phyloP scores from a whole-genome alignment of 2,113 vertebrate genomes.

The Zosterops pallidus region DNA sequence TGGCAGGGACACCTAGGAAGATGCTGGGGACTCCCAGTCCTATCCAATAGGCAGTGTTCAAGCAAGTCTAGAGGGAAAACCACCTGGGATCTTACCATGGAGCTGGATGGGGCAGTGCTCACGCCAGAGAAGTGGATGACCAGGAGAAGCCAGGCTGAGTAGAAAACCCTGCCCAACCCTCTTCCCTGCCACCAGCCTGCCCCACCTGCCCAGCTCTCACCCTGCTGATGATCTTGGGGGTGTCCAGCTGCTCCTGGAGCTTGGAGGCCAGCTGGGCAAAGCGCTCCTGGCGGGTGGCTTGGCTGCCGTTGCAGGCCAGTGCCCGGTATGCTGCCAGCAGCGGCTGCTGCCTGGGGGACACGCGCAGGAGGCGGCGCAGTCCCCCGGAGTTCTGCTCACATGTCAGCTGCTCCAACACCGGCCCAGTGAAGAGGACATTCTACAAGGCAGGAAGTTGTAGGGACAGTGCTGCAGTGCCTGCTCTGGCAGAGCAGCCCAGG shows the following conservation, averaged over 20 bases:
- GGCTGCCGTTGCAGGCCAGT: conserved; percentile 72
- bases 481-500: neutral
- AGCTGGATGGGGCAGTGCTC: neutral
- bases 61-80: neutral
- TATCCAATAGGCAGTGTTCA: neutral
- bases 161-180: neutral
- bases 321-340: conserved; percentile 74
- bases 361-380: conserved; percentile 75
- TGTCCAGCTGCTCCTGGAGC: conserved; percentile 85
- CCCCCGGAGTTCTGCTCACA: conserved; percentile 72
- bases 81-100: neutral
- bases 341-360: conserved; percentile 70
- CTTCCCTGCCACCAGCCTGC: neutral
- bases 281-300: conserved; percentile 57
- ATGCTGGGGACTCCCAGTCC: neutral
- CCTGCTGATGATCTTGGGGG: conserved; percentile 75
- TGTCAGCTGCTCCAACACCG: conserved; percentile 82
- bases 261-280: conserved; percentile 81
- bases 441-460: neutral
- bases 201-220: conserved; percentile 54
- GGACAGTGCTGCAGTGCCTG: rapidly evolving
- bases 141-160: neutral
- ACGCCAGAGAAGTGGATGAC: neutral
- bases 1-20: neutral
- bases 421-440: conserved; percentile 80